These are phyloP conservation scores for Strix aluco DNA, from an alignment of 2,113 vertebrate species.

Conservation along the genomic window DNA sequence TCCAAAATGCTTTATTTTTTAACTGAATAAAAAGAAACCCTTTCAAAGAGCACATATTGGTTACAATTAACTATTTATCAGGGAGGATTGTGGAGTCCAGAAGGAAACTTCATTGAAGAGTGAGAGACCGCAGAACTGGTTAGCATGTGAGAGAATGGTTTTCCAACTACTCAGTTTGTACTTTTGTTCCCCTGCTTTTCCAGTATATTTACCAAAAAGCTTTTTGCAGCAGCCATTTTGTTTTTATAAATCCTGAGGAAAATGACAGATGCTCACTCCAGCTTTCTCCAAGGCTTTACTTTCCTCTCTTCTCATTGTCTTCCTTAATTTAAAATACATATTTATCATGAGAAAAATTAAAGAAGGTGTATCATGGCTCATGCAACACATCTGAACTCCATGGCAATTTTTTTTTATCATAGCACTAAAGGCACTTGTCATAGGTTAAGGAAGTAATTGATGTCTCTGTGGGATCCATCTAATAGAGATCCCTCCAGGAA, in stretches of 20 bases:
- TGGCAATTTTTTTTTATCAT: not conserved
- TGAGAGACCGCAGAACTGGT: not conserved
- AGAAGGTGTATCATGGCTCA: not conserved
- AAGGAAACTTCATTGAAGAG: not conserved
- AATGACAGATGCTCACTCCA: not conserved
- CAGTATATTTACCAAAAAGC: not conserved
- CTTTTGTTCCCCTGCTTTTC: not conserved
- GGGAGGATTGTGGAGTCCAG: not conserved
- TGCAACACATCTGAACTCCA: not conserved
- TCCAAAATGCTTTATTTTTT: not conserved
- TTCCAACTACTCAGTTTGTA: not conserved
- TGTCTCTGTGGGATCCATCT: not conserved
- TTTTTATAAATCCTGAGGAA: not conserved
- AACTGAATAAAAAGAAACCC: not conserved
- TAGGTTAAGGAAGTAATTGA: not conserved
- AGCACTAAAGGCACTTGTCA: not conserved
- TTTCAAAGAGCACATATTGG: not conserved
- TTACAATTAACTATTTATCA: not conserved
- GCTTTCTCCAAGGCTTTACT: not conserved
- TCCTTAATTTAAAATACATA: not conserved
- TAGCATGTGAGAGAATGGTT: not conserved
- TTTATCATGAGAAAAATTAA: not conserved
- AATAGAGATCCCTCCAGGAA: not conserved
- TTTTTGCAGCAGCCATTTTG: not conserved
- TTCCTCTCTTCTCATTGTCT: not conserved